phyloP scores from a whole-genome alignment of 2,888 invertebrate genomes.

The Phania funesta region DNA sequence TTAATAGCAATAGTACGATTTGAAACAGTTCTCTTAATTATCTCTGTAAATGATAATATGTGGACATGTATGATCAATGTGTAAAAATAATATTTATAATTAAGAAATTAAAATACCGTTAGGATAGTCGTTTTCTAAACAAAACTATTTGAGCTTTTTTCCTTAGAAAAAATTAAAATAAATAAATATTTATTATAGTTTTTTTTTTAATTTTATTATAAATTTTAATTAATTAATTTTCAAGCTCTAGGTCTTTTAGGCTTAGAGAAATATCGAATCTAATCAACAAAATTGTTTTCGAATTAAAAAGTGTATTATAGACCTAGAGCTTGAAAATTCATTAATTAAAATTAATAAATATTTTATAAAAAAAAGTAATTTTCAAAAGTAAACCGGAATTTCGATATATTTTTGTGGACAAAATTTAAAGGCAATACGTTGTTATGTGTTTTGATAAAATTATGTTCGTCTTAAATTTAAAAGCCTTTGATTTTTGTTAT shows the following conservation, averaged over 20 bases:
- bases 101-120: constrained; percentile 13
- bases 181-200: constrained; percentile 5
- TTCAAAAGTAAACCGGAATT: constrained; percentile 14
- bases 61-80: too few species aligned
- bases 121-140: constrained; percentile 6
- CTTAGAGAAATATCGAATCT: too few species aligned
- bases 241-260: neutral
- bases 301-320: too few species aligned
- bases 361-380: neutral
- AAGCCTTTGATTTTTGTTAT: constrained; percentile 32
- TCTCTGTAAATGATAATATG: too few species aligned
- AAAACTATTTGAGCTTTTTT: neutral
- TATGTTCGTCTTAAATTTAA: neutral
- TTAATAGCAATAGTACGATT: too few species aligned
- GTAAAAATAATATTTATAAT: constrained; percentile 10
- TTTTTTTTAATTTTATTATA: neutral
- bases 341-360: too few species aligned
- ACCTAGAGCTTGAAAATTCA: too few species aligned
- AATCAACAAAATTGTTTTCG: too few species aligned
- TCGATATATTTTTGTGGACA: constrained; percentile 25
- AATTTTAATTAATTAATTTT: too few species aligned
- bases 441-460: neutral
- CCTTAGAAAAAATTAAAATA: constrained; percentile 36
- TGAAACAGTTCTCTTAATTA: too few species aligned
- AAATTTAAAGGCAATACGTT: constrained; percentile 23